These are phyloP conservation scores for Tetragonula clypearis DNA, from an alignment of 1,140 invertebrate species.

Conservation along the genomic window DNA sequence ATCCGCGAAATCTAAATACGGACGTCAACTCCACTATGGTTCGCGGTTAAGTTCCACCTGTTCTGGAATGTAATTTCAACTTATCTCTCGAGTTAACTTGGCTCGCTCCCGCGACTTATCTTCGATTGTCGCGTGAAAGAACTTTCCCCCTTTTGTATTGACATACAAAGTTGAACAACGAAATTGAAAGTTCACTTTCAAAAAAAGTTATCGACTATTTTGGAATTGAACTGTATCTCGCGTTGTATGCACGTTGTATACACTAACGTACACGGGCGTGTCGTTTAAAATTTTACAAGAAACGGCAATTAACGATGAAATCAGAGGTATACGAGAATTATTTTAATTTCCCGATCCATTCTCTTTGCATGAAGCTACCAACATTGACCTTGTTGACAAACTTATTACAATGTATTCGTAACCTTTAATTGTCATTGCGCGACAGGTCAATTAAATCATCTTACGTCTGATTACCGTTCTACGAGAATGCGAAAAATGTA, in stretches of 20 bases:
- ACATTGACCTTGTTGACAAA: neutral
- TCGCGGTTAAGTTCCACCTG: neutral
- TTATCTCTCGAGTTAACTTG: neutral
- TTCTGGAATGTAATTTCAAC: neutral
- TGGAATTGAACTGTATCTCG: neutral
- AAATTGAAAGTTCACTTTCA: too few relatives aligned
- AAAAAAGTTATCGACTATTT: neutral
- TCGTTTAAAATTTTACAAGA: too few relatives aligned
- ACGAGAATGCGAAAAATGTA: neutral
- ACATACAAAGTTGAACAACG: too few relatives aligned
- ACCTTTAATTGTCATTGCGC: neutral
- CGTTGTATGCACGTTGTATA: too few relatives aligned
- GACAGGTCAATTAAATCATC: neutral
- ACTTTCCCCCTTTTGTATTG: neutral
- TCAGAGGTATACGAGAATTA: too few relatives aligned
- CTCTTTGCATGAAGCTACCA: neutral
- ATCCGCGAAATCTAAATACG: constrained; percentile 16
- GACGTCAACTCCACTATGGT: neutral
- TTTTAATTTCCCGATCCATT: too few relatives aligned
- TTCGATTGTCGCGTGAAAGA: neutral
- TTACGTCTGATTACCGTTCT: neutral
- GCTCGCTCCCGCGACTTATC: neutral
- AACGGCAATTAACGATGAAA: too few relatives aligned
- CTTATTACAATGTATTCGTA: neutral
- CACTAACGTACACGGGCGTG: too few relatives aligned